Base-by-base conservation (phyloP, 2,797 vertebrate species). In the Helostoma temminkii region DNA sequence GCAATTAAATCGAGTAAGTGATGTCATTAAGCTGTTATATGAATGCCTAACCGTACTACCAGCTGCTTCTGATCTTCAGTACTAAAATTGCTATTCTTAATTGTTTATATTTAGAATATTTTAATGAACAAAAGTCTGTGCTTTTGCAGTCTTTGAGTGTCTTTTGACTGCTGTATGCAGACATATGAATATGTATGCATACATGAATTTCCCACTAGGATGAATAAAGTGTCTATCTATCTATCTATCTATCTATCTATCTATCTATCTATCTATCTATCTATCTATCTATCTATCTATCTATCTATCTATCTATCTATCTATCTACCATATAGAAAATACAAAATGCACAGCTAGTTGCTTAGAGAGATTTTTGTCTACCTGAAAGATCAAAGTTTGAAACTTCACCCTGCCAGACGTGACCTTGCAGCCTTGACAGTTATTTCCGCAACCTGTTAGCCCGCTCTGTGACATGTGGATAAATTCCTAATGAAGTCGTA, bases 1-100 rank as follows among this genome's bases (percentile, higher is more conserved):
- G 65, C 79, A 85, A 89, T 88, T 74, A 84, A 82, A 84, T 80
- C 43, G 74, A 80, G 83, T 83, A 87, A 87, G 78, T 56, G 83
- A 90, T 88, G 80, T 82, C 70, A 70, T 83, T 73, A 58, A 78
- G 58, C 21, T 58, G 87, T 85, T 65, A 89, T 34, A 76, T 80
- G 85, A 89, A 75, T 56, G 80, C 50, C 11, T n/a, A 61, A 54
- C 43, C 62, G 50, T 32, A 48, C 39, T 22, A 54, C 9, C 28
- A 47, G 55, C 42, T 26, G 39, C 21, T 49, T 21, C 39, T 30
- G 18, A 36, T 19, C 41, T n/a, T 70, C 30, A 47, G 59, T 12
- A 4, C 34, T 10, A 52, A 48, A 52, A 42, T 47, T 14, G 3
- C 41, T 46, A 22, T 42, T 61, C 21, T 50, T 56, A 56, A 47